Conservation (phyloP, 2,888 invertebrate genomes). For the Anthophora plumipes region DNA sequence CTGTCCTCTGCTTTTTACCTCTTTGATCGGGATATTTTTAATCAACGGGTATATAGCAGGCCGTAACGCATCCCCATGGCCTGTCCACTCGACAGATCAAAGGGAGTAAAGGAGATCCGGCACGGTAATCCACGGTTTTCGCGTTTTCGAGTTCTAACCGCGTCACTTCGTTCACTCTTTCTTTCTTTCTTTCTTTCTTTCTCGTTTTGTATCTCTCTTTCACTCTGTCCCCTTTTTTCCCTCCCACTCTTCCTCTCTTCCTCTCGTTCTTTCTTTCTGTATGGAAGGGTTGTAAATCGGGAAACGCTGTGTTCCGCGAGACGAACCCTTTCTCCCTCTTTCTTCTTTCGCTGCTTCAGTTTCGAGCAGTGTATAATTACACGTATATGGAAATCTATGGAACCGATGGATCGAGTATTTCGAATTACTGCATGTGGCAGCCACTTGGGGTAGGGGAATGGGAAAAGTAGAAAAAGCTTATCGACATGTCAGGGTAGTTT, state of each 20-base stretch:
- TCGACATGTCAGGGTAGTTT: not conserved
- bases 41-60: conserved; percentile 56
- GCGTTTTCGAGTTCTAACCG: conserved; percentile 23
- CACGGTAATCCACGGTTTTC: conserved; percentile 13
- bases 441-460: not conserved
- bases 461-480: not conserved
- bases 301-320: not conserved
- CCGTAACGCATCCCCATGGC: conserved; percentile 38
- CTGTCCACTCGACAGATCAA: conserved; percentile 58
- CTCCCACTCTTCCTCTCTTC: no score
- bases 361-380: conserved; percentile 3
- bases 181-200: no score
- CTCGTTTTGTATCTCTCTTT: no score
- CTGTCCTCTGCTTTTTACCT: conserved; percentile 47
- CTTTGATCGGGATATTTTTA: conserved; percentile 64
- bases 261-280: no score
- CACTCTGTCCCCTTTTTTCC: no score
- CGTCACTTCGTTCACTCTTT: not conserved
- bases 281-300: conserved; percentile 14
- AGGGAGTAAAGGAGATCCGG: conserved; percentile 28
- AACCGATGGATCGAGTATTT: not conserved
- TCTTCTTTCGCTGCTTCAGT: not conserved
- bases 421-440: not conserved
- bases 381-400: not conserved
- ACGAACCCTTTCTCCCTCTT: not conserved